Percentiles rank a stretch among this genome's conserved stretches.
Evolutionary conservation across 2,113 vertebrate species (phyloP).

Genomic region (Xiphias gladius): DNA sequence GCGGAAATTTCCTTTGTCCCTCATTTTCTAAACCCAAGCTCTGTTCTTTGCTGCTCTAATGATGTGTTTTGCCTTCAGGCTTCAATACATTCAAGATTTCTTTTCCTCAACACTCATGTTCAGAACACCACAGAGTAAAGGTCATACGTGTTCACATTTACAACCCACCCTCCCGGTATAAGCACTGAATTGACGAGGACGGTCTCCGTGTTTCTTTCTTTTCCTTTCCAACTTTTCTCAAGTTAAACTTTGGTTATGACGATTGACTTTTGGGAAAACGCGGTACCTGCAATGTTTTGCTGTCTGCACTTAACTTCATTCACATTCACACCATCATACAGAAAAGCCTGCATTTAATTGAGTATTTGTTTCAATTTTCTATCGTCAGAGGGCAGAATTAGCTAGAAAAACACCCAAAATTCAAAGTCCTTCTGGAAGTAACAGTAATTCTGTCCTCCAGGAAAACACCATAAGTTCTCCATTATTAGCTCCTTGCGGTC

Average conservation of each 20-base stretch:
- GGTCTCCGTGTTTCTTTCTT: too few relatives aligned
- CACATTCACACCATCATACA: slow-evolving; percentile 8
- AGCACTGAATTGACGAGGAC: background rate
- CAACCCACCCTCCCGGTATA: too few relatives aligned
- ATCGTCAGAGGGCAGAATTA: slow-evolving; percentile 49
- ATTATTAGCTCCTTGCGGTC: slow-evolving; percentile 60
- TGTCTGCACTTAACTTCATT: background rate
- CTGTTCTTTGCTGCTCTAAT: too few relatives aligned
- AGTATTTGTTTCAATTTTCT: slow-evolving; percentile 66
- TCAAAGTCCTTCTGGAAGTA: slow-evolving; percentile 44
- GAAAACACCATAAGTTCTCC: slow-evolving; percentile 63
- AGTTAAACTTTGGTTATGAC: background rate
- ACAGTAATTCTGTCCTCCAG: slow-evolving; percentile 48
- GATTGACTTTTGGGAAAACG: background rate
- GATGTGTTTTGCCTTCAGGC: too few relatives aligned
- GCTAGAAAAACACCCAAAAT: slow-evolving; percentile 32
- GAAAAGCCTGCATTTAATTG: slow-evolving; percentile 27
- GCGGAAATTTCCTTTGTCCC: background rate
- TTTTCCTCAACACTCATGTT: too few relatives aligned
- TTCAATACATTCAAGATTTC: too few relatives aligned
- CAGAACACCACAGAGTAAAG: background rate
- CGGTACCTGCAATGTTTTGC: background rate
- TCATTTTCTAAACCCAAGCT: background rate
- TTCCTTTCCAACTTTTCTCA: background rate
- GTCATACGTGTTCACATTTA: background rate